Base-by-base conservation (phyloP, 2,797 vertebrate genomes). In the Amphiprion clarkii region DNA sequence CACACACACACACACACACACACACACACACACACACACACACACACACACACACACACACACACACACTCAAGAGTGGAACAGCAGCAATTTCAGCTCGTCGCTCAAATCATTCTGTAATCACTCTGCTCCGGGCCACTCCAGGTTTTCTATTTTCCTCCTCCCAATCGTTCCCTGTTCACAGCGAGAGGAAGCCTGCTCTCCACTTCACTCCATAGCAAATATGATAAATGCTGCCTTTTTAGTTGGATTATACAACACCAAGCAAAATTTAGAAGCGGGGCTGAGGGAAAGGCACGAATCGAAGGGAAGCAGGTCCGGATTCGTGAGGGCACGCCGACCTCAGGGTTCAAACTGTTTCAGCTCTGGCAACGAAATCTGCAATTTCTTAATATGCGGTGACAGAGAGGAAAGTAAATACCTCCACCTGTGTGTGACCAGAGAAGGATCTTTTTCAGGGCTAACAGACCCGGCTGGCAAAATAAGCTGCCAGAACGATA, bases 21-120 rank as follows among this genome's bases (percentile, higher is more conserved):
- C 23, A 23, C 23, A 1, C 23, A 51, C 51, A 72, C 53, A 64
- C 27, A 51, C 31, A 46, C 49, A 62, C 73, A 52, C 57, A 67
- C 44, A 67, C 63, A 55, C 36, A 78, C 12, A 62, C 62, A 16
- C 52, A 42, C 55, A 46, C 49, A 62, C 73, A 52, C 57, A 67
- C 44, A 67, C 63, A 55, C 36, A 78, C 12, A 62, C 62, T 12
- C 52, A 42, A 49, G 62, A 64, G 56, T 72, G 31, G 69, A 80
- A 72, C 67, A 71, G 73, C 70, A 60, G 71, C 84, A 84, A 85
- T 87, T 85, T 88, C 80, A 66, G 71, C 79, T 67, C 58, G 58
- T 36, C n/a, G 14, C 74, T 86, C 76, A 78, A 89, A 86, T 87
- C 84, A 82, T 67, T 67, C 85, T 67, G 72, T 90, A 90, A 90